A percentile compares a stretch with the other conserved stretches of the same genome.
Evolutionary conservation across 2,113 vertebrate species (phyloP).

Genomic region (Mormoops blainvillei): DNA sequence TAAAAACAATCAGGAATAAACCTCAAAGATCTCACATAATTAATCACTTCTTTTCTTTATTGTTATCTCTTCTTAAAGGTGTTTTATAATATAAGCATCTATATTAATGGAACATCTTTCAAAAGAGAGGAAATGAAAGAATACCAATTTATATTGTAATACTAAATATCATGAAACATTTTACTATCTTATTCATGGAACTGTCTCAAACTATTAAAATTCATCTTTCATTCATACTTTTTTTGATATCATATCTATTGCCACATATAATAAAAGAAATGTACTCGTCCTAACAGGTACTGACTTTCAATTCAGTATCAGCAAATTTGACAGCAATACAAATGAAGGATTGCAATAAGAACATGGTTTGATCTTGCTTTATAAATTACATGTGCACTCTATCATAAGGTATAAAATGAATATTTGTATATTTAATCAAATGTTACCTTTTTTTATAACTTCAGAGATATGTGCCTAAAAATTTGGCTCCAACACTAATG

Average conservation of each 20-base stretch:
- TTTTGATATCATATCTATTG: neutral
- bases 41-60: conserved; percentile 36
- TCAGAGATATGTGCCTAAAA: conserved; percentile 9
- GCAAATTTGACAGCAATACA: conserved; percentile 3
- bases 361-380: neutral
- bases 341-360: neutral
- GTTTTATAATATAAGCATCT: conserved; percentile 23
- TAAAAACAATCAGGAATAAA: conserved; percentile 38
- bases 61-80: conserved; percentile 33
- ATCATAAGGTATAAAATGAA: conserved; percentile 31
- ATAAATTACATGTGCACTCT: conserved; percentile 2
- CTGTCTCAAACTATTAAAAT: conserved; percentile 16
- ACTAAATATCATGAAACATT: neutral
- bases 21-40: conserved; percentile 18
- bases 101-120: conserved; percentile 36
- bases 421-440: conserved; percentile 47
- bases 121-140: conserved; percentile 33
- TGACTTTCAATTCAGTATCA: conserved; percentile 21
- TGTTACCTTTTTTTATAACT: conserved; percentile 42
- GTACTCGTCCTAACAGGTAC: neutral
- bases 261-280: neutral
- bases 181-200: neutral
- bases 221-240: conserved; percentile 9
- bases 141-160: conserved; percentile 37
- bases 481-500: neutral